A percentile compares a stretch with the other conserved stretches of the same genome.
These are phyloP conservation scores for Agrilus mali DNA, from an alignment of 2,888 invertebrate genomes.

Conservation along the genomic window DNA sequence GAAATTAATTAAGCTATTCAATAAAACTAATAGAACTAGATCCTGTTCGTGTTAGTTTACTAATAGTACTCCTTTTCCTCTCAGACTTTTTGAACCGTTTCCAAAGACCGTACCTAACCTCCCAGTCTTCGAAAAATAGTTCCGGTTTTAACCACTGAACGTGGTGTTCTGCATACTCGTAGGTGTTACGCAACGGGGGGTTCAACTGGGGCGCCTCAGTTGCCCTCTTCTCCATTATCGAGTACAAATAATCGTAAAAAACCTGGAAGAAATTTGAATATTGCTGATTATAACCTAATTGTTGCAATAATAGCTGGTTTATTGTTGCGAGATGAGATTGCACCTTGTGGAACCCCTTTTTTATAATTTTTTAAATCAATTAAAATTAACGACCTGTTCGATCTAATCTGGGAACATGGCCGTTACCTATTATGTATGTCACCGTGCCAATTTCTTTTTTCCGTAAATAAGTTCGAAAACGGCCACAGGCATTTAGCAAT, in stretches of 20 bases:
- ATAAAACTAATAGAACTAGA: neutral
- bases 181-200: slow-evolving; percentile 43
- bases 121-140: slow-evolving; percentile 53
- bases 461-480: no score
- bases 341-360: no score
- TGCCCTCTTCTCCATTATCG: slow-evolving; percentile 42
- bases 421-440: slow-evolving; percentile 39
- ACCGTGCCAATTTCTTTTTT: slow-evolving; percentile 21
- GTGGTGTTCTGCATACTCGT: slow-evolving; percentile 42
- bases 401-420: no score
- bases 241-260: slow-evolving; percentile 45
- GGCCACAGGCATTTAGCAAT: no score
- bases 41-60: neutral
- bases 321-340: no score
- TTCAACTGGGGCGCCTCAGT: slow-evolving; percentile 51
- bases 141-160: slow-evolving; percentile 48
- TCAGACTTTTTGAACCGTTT: slow-evolving; percentile 35
- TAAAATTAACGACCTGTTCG: no score
- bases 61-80: neutral
- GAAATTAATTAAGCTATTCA: neutral
- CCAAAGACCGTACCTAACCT: slow-evolving; percentile 50
- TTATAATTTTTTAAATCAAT: no score
- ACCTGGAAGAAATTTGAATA: no score
- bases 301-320: no score
- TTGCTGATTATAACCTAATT: no score